Evolutionary conservation across 2,797 vertebrate species (phyloP).

Genomic region (Rhyacichthys aspro): DNA sequence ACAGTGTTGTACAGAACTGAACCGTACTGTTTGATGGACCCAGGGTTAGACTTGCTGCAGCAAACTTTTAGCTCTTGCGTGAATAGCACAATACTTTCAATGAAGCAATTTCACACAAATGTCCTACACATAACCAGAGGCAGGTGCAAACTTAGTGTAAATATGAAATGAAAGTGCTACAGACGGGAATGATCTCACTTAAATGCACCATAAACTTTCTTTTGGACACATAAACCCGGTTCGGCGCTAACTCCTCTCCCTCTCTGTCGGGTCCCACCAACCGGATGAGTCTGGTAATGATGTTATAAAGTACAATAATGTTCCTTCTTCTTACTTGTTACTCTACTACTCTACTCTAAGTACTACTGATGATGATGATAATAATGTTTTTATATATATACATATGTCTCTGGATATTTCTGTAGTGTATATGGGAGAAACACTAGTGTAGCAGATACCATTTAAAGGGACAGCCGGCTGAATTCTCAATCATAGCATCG

Average conservation of each 20-base stretch:
- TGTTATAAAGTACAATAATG: constrained; percentile 81
- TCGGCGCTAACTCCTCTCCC: constrained; percentile 59
- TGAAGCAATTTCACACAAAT: constrained; percentile 69
- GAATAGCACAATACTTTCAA: constrained; percentile 58
- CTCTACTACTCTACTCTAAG: constrained; percentile 82
- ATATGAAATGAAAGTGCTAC: constrained; percentile 48
- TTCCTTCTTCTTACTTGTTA: constrained; percentile 85
- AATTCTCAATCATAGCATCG: constrained; percentile 54
- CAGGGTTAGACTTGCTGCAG: constrained; percentile 50
- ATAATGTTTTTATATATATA: constrained; percentile 66
- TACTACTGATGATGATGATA: constrained; percentile 77
- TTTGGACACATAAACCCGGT: constrained; percentile 37
- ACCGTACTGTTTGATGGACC: constrained; percentile 32
- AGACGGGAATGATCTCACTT: constrained; percentile 17
- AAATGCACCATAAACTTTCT: constrained; percentile 27
- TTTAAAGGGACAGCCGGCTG: constrained; percentile 55
- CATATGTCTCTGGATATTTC: constrained; percentile 79
- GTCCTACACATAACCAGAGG: constrained; percentile 22
- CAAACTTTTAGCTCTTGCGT: constrained; percentile 54
- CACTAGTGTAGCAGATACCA: constrained; percentile 82
- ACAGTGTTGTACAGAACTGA: neutral
- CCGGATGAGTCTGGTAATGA: constrained; percentile 62
- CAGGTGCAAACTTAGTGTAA: constrained; percentile 56
- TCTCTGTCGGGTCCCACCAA: constrained; percentile 62
- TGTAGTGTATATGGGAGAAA: constrained; percentile 82